Percentiles rank a stretch among this genome's conserved stretches.
phyloP scores from a whole-genome alignment of 2,888 invertebrate species.

The Phengaris alcon region DNA sequence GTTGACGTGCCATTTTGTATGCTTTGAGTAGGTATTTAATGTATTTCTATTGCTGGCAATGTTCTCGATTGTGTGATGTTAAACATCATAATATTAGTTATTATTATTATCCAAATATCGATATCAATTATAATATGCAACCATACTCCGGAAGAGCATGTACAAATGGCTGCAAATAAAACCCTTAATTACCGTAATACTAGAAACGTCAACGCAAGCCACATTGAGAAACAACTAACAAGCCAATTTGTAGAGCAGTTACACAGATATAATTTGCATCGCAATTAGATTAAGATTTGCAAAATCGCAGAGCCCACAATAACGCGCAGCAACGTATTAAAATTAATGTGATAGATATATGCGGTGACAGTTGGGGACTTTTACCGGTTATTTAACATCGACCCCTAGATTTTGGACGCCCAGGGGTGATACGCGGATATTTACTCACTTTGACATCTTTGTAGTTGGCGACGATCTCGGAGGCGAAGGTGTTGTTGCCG shows the following conservation, averaged over 20 bases:
- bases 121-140: too few relatives aligned
- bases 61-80: too few relatives aligned
- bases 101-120: too few relatives aligned
- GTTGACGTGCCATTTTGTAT: not conserved
- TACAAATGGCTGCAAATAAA: not conserved
- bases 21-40: too few relatives aligned
- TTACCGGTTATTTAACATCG: not conserved
- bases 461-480: conserved; percentile 85
- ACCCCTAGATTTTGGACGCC: not conserved
- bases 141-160: not conserved
- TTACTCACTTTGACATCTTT: conserved; percentile 90
- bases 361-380: too few relatives aligned
- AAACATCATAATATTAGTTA: too few relatives aligned
- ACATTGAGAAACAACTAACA: conserved; percentile 1
- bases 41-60: too few relatives aligned
- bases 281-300: not conserved
- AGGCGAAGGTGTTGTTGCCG: conserved; percentile 89
- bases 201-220: conserved; percentile 7
- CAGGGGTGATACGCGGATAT: not conserved
- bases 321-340: not conserved
- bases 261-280: conserved; percentile 1
- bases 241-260: not conserved
- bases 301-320: not conserved
- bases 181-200: not conserved
- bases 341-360: not conserved